Evolutionary conservation across 2,797 vertebrate genomes (phyloP).

Genomic region (Aeoliscus strigatus): DNA sequence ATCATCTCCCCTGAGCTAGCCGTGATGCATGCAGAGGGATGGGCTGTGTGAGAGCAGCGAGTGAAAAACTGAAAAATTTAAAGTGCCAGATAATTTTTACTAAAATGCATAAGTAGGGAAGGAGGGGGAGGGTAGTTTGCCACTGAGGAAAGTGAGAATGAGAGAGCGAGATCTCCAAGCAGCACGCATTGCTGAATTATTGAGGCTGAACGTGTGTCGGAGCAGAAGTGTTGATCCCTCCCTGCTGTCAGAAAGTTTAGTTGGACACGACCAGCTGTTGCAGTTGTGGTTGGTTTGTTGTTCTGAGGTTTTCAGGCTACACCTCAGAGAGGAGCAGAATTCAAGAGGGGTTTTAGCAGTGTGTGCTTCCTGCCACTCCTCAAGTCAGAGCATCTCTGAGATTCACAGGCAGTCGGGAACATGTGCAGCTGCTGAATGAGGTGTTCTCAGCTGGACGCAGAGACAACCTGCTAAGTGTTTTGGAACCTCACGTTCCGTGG

Average conservation of each 20-base stretch:
- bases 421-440: conserved; percentile 17
- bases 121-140: conserved; percentile 2
- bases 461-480: too few relatives aligned
- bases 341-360: conserved; percentile 5
- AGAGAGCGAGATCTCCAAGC: conserved; percentile 40
- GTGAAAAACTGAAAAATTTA: conserved; percentile 37
- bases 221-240: conserved; percentile 53
- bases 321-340: conserved; percentile 11
- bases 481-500: too few relatives aligned
- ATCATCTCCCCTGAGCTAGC: conserved; percentile 39
- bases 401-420: conserved; percentile 5
- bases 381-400: conserved; percentile 10
- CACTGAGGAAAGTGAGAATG: conserved; percentile 24
- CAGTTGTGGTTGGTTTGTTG: conserved; percentile 41
- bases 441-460: conserved; percentile 22
- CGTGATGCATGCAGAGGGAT: conserved; percentile 22
- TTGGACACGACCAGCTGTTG: conserved; percentile 46
- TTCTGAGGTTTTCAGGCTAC: conserved; percentile 26
- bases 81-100: conserved; percentile 18
- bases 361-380: conserved; percentile 8
- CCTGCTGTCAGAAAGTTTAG: conserved; percentile 62
- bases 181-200: conserved; percentile 59
- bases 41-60: conserved; percentile 19
- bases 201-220: conserved; percentile 51
- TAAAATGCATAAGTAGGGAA: conserved; percentile 18